Percentiles rank a stretch among this genome's conserved stretches.
These are phyloP conservation scores for Oscheius sp. DNA, from an alignment of 1,140 invertebrate species.

Conservation along the genomic window DNA sequence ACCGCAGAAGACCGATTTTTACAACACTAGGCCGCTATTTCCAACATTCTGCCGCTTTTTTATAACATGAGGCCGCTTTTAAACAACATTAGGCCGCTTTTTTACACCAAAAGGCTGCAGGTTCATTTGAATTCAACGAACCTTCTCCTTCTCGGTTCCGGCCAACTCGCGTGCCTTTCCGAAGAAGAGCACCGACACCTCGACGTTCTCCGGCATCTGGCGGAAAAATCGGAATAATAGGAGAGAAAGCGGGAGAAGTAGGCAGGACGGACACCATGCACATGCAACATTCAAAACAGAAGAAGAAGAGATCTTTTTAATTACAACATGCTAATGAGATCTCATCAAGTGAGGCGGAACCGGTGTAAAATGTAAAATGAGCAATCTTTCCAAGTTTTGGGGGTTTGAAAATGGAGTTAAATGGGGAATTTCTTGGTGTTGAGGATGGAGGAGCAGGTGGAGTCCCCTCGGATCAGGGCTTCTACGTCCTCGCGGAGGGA, in stretches of 20 bases:
- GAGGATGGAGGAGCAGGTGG: not conserved
- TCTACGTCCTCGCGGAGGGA: not conserved
- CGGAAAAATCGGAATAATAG: not conserved
- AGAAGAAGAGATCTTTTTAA: not conserved
- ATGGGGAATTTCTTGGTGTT: not conserved
- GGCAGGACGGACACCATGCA: not conserved
- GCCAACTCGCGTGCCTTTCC: slow-evolving; percentile 3
- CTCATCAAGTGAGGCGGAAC: not conserved
- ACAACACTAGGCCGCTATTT: too few relatives aligned
- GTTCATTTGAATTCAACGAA: not conserved
- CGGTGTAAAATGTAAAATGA: not conserved
- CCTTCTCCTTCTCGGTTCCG: not conserved
- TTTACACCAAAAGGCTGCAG: not conserved
- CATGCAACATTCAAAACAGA: not conserved
- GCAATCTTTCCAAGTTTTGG: too few relatives aligned
- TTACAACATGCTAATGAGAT: not conserved
- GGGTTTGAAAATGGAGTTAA: not conserved
- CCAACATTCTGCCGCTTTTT: too few relatives aligned
- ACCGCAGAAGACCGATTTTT: too few relatives aligned
- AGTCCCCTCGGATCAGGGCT: not conserved
- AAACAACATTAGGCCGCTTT: too few relatives aligned
- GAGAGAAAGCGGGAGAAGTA: not conserved
- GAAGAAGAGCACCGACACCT: slow-evolving; percentile 11
- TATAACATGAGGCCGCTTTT: too few relatives aligned
- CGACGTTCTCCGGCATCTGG: not conserved